Evolutionary conservation across 2,113 vertebrate genomes (phyloP).

Genomic region (Butorides virescens): DNA sequence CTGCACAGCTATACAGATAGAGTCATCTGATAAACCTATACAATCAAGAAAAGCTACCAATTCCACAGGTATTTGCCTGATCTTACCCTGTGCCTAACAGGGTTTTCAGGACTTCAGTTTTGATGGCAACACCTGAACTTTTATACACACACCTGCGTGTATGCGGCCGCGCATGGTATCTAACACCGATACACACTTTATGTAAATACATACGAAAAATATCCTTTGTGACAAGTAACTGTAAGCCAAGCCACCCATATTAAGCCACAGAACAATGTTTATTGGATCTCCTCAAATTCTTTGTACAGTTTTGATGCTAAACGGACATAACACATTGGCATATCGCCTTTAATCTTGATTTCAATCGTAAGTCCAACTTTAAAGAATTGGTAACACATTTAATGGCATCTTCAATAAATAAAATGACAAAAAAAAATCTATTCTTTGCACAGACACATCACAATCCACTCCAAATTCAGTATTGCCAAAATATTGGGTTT

Average conservation of each 20-base stretch:
- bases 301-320: slow-evolving; percentile 44
- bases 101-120: neutral
- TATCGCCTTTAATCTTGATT: slow-evolving; percentile 46
- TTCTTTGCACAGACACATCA: slow-evolving; percentile 48
- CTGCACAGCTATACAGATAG: neutral
- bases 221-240: neutral
- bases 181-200: neutral
- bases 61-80: neutral
- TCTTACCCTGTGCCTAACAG: neutral
- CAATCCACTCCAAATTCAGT: slow-evolving; percentile 60
- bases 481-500: slow-evolving; percentile 18
- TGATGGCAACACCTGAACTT: neutral
- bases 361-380: neutral
- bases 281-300: slow-evolving; percentile 64
- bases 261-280: slow-evolving; percentile 65
- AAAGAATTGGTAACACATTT: slow-evolving; percentile 29
- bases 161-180: fast-evolving
- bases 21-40: neutral
- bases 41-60: neutral
- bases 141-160: neutral
- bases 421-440: slow-evolving; percentile 46
- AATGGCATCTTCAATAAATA: slow-evolving; percentile 66
- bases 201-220: neutral
- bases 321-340: slow-evolving; percentile 27
- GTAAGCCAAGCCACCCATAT: slow-evolving; percentile 16